These are phyloP conservation scores for Eristalinus sepulchralis DNA, from an alignment of 2,888 invertebrate genomes.

Conservation along the genomic window DNA sequence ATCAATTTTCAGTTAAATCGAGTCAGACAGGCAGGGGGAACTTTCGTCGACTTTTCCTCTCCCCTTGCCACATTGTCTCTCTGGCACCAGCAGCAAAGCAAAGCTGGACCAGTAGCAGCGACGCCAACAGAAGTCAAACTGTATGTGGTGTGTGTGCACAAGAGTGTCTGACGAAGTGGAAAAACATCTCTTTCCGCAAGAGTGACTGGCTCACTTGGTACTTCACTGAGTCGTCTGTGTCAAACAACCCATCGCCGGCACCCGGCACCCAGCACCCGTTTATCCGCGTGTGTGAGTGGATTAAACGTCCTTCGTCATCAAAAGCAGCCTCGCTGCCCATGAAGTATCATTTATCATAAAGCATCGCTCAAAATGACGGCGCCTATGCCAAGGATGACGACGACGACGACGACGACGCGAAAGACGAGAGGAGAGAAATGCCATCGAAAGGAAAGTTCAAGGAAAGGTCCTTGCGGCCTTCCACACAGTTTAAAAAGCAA, in stretches of 20 bases:
- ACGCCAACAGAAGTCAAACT: not conserved
- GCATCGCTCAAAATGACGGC: slow-evolving; percentile 27
- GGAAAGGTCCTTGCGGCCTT: slow-evolving; percentile 25
- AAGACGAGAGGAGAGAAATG: not conserved
- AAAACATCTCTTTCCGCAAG: slow-evolving; percentile 36
- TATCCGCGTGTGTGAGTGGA: slow-evolving; percentile 35
- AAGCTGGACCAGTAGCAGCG: not conserved
- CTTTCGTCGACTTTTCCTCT: slow-evolving; percentile 7
- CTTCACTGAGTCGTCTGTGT: slow-evolving; percentile 73
- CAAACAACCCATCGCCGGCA: slow-evolving; percentile 28
- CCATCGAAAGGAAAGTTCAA: slow-evolving; percentile 29
- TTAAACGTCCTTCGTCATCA: slow-evolving; percentile 56
- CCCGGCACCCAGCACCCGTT: slow-evolving; percentile 11
- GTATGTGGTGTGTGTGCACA: not conserved
- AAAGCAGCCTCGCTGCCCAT: slow-evolving; percentile 53
- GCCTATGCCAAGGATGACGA: not conserved
- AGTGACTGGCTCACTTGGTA: slow-evolving; percentile 33
- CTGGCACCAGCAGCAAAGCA: not conserved
- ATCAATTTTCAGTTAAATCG: slow-evolving; percentile 39
- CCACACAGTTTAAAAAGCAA: slow-evolving; percentile 29
- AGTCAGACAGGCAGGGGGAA: not conserved
- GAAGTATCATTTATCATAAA: slow-evolving; percentile 65
- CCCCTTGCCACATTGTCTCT: not conserved
- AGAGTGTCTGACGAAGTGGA: slow-evolving; percentile 29
- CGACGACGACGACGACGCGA: not conserved